phyloP scores from a whole-genome alignment of 2,113 vertebrate species.

The Fregata magnificens region DNA sequence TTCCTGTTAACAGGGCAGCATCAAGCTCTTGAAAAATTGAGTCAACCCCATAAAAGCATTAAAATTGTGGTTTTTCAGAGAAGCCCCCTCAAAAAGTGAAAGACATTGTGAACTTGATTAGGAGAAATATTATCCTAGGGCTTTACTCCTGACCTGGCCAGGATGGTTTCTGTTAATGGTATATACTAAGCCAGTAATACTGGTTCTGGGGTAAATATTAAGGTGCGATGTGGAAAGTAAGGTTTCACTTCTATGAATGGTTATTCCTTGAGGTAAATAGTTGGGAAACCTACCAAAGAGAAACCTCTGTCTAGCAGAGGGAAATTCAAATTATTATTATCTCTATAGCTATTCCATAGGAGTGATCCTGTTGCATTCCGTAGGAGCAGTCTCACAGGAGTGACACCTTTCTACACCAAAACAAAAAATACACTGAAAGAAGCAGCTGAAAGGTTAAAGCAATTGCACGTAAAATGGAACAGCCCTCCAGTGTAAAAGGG shows the following conservation, averaged over 20 bases:
- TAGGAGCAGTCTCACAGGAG: neutral
- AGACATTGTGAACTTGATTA: neutral
- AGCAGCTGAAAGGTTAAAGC: neutral
- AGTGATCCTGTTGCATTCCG: neutral
- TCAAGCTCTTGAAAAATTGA: neutral
- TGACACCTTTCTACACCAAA: neutral
- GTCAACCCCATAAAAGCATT: neutral
- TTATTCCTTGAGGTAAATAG: neutral
- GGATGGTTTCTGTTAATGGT: neutral
- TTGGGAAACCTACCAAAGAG: neutral
- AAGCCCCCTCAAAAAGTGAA: neutral
- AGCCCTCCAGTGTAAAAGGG: neutral
- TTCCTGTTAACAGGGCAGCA: neutral
- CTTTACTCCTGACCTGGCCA: neutral
- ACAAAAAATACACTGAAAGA: neutral
- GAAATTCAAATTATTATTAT: neutral
- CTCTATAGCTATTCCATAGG: neutral
- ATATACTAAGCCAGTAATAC: neutral
- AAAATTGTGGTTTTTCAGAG: neutral
- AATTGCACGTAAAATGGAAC: neutral
- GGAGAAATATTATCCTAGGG: neutral
- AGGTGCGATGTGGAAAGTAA: neutral
- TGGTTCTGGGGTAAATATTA: neutral
- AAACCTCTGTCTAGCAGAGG: neutral
- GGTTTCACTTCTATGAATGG: neutral